phyloP scores from a whole-genome alignment of 2,797 vertebrate genomes.

The Sternotherus odoratus region DNA sequence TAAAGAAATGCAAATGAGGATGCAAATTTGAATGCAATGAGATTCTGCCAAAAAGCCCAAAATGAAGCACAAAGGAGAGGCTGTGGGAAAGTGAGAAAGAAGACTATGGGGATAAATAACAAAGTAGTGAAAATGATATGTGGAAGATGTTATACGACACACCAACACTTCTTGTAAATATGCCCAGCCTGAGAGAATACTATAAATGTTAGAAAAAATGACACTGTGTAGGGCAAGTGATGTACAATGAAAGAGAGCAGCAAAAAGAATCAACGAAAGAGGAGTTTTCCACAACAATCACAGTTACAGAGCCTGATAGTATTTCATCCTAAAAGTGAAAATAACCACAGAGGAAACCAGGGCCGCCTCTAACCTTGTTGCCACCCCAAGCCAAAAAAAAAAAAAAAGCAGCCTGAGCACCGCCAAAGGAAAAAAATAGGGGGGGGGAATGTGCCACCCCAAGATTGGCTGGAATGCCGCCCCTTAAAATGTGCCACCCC shows the following conservation, averaged over 20 bases:
- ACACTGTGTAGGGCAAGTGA: background rate
- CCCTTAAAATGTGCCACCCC: too few species aligned
- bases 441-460: too few species aligned
- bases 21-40: background rate
- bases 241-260: background rate
- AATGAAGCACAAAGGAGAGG: background rate
- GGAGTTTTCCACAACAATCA: background rate
- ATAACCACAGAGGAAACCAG: background rate
- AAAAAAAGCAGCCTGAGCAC: too few species aligned
- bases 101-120: background rate
- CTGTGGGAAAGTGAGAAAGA: rapidly evolving
- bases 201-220: background rate
- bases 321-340: background rate
- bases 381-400: too few species aligned
- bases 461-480: too few species aligned
- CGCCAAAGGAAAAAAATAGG: too few species aligned
- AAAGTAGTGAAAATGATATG: background rate
- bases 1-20: background rate
- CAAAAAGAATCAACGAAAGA: background rate
- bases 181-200: background rate
- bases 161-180: background rate
- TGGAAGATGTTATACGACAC: rapidly evolving
- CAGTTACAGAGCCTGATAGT: background rate
- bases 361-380: too few species aligned
- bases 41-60: background rate